A percentile compares a stretch with the other conserved stretches of the same genome.
phyloP scores from a whole-genome alignment of 2,888 invertebrate genomes.

The Phyllotreta cruciferae region DNA sequence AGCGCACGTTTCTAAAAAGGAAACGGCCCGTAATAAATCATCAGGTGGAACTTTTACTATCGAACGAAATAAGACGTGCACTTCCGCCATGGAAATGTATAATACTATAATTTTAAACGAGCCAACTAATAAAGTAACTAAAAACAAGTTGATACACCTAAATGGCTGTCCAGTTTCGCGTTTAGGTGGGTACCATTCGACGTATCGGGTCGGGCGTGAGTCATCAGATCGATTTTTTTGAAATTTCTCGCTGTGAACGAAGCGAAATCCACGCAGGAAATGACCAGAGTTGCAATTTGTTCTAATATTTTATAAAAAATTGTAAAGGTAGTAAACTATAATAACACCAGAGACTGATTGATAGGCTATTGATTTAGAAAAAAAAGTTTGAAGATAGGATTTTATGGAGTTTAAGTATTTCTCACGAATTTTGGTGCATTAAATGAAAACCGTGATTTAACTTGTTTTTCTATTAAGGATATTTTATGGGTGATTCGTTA shows the following conservation, averaged over 20 bases:
- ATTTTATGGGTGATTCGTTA: too few relatives aligned
- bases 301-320: too few relatives aligned
- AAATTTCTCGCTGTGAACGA: conserved; percentile 13
- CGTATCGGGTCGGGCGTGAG: conserved; percentile 20
- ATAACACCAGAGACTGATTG: too few relatives aligned
- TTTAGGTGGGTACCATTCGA: conserved; percentile 25
- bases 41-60: conserved; percentile 3
- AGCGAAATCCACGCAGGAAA: not conserved
- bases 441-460: too few relatives aligned
- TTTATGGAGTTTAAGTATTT: too few relatives aligned
- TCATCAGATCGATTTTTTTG: conserved; percentile 12
- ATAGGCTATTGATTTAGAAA: too few relatives aligned
- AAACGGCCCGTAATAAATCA: conserved; percentile 4
- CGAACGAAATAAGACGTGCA: conserved; percentile 6
- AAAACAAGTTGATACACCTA: conserved; percentile 31
- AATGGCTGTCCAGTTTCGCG: conserved; percentile 12
- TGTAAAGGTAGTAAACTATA: too few relatives aligned
- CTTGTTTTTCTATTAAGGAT: too few relatives aligned
- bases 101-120: conserved; percentile 2
- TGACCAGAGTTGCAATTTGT: too few relatives aligned
- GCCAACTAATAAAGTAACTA: conserved; percentile 13
- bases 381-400: too few relatives aligned
- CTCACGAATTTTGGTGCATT: too few relatives aligned
- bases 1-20: not conserved
- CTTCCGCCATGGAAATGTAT: conserved; percentile 14